Percentiles rank a stretch among this genome's conserved stretches.
Evolutionary conservation across 2,797 vertebrate species (phyloP).

Genomic region (Girardinus metallicus): DNA sequence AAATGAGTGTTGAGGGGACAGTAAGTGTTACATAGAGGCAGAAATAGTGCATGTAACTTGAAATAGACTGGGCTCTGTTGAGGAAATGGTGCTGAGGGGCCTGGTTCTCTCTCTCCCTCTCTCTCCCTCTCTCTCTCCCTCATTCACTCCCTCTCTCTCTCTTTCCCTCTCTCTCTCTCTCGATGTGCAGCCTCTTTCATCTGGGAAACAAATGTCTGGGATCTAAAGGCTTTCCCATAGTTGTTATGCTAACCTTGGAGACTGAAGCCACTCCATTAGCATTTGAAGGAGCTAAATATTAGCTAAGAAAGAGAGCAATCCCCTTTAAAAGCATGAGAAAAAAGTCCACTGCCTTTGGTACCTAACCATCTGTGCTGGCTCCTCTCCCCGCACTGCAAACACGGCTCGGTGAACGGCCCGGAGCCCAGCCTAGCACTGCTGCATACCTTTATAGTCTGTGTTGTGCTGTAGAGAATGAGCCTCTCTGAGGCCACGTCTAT

Average conservation of each 20-base stretch:
- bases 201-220: conserved; percentile 95
- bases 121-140: conserved; percentile 71
- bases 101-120: conserved; percentile 31
- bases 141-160: no score
- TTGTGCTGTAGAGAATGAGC: conserved; percentile 68
- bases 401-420: conserved; percentile 63
- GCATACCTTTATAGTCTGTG: conserved; percentile 61
- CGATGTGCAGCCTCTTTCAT: conserved; percentile 89
- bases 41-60: conserved; percentile 85
- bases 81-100: conserved; percentile 78
- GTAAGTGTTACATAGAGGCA: conserved; percentile 73
- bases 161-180: conserved; percentile 69
- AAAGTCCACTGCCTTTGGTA: conserved; percentile 88
- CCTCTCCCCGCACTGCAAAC: conserved; percentile 82
- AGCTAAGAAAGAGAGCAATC: conserved; percentile 94
- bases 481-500: conserved; percentile 59
- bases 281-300: conserved; percentile 99
- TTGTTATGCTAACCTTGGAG: conserved; percentile 99
- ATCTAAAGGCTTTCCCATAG: conserved; percentile 98
- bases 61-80: conserved; percentile 87
- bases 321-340: conserved; percentile 97
- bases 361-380: conserved; percentile 92
- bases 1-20: conserved; percentile 57
- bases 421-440: conserved; percentile 41
- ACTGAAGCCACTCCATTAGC: conserved; percentile 95